Base-by-base conservation (phyloP, 1,140 invertebrate genomes). In the Rhopalosiphum maidis region DNA sequence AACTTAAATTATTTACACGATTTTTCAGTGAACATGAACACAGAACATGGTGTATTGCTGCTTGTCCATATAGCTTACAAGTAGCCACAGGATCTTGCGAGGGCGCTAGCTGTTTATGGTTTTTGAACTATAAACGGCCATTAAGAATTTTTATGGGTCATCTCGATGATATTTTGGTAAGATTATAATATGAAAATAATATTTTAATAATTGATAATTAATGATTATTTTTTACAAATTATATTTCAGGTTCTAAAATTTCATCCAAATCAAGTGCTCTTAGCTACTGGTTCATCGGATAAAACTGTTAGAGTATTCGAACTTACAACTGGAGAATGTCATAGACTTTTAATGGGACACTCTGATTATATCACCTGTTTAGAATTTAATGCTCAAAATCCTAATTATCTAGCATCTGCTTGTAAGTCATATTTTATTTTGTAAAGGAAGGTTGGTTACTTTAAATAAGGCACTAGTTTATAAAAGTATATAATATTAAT, bases 211-310 rank as follows among this genome's bases (percentile, higher is more conserved):
- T 25, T 55, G 2, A 41, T 68, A 60, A 22, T 25, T 23, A 55
- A 41, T 68, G 43, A 21, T 21, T 21, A 30, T 22, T n/a, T 88
- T 88, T 68, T 41, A 37, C 51, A 51, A 87, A 48, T 60, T 90
- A 18, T 41, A 23, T 68, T 93, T 86, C 43, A 93, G 91, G 48
- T 82, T 54, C 0, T 93, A 93, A 93, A 93, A 86, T 86, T 93
- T 55, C 91, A 93, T 86, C 91, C 91, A 54, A 93, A 93, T 93
- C 77, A 93, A 86, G 18, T 55, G 35, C 21, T 85, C 1, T 22
- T 93, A 85, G 91, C 91, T n/a, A 86, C 91, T 48, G 91, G 91
- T 37, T 93, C 91, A 43, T 37, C 91, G 21, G 91, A 93, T 43
- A 83, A 85, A 54, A 93, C 91, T 85, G 21, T 93, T 86, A n/a